Percentiles rank a stretch among this genome's conserved stretches.
Evolutionary conservation across 1,140 invertebrate species (phyloP).

Genomic region (Fopius arisanus): DNA sequence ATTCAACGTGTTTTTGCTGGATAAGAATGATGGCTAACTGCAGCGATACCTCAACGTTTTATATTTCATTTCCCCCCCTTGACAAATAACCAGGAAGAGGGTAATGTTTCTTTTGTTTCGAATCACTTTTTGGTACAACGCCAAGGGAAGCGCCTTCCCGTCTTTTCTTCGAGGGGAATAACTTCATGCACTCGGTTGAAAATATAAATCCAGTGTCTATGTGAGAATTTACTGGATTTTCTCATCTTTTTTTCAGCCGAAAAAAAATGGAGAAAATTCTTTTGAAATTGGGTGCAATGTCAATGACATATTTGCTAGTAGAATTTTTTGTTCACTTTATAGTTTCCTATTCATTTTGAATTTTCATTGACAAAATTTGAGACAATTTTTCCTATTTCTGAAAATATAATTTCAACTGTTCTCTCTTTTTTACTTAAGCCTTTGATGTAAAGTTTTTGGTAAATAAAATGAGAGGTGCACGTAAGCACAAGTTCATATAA

Average conservation of each 20-base stretch:
- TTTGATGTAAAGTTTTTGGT: no score
- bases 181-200: not conserved
- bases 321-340: no score
- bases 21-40: not conserved
- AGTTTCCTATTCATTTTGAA: no score
- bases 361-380: no score
- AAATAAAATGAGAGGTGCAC: no score
- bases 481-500: no score
- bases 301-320: no score
- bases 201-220: slow-evolving; percentile 4
- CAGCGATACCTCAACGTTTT: slow-evolving; percentile 1
- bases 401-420: no score
- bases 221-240: not conserved
- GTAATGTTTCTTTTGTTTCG: slow-evolving; percentile 9
- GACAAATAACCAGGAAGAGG: not conserved
- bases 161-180: not conserved
- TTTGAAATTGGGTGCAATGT: no score
- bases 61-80: not conserved
- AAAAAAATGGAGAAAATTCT: not conserved
- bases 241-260: not conserved
- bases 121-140: slow-evolving; percentile 1
- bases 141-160: not conserved
- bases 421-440: no score
- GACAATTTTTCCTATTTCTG: no score
- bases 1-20: not conserved